Conservation (phyloP, 2,113 vertebrate species). For the Paradoxurus hermaphroditus region DNA sequence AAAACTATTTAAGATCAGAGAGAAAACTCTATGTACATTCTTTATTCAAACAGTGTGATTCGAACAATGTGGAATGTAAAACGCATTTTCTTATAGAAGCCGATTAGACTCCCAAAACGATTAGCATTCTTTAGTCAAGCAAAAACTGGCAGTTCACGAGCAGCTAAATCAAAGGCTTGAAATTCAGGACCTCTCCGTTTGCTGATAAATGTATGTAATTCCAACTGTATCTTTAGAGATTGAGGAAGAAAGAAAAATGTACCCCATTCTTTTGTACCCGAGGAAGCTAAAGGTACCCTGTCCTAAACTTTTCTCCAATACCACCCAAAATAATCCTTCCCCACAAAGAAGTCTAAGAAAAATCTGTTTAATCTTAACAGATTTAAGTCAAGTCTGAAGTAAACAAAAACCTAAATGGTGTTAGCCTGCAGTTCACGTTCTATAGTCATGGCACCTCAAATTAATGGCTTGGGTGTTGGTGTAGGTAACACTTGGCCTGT, state of each 20-base stretch:
- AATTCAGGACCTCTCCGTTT: background rate
- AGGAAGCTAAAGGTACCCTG: background rate
- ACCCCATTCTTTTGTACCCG: background rate
- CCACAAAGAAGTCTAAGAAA: conserved; percentile 43
- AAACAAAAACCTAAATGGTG: background rate
- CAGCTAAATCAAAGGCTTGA: background rate
- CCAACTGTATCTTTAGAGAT: background rate
- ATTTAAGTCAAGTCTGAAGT: background rate
- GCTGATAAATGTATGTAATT: background rate
- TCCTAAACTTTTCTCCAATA: conserved; percentile 1
- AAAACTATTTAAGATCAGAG: conserved; percentile 22
- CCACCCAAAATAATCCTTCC: background rate
- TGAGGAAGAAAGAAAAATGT: background rate
- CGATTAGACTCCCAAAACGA: background rate
- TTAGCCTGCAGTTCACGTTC: background rate
- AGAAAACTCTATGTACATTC: background rate
- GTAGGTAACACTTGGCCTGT: background rate
- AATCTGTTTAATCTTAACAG: background rate
- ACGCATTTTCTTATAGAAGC: background rate
- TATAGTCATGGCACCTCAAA: background rate
- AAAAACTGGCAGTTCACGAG: conserved; percentile 26
- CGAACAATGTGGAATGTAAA: conserved; percentile 34
- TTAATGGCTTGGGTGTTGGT: conserved; percentile 33
- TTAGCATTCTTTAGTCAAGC: background rate
- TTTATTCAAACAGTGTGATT: conserved; percentile 45